Conservation (phyloP, 2,888 invertebrate species). For the Cosmopolites sordidus region DNA sequence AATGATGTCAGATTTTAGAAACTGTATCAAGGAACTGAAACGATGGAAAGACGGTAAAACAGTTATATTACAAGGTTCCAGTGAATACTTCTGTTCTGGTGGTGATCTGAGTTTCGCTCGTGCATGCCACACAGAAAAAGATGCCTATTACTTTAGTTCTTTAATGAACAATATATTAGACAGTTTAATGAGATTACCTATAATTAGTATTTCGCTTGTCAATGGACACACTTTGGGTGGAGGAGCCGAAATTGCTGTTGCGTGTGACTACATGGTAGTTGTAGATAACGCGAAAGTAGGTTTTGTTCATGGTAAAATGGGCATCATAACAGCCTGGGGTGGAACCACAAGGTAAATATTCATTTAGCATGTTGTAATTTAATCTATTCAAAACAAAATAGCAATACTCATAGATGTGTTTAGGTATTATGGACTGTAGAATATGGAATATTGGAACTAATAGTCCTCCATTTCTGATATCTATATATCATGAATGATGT, state of each 20-base stretch:
- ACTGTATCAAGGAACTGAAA: constrained; percentile 36
- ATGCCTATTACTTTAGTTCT: constrained; percentile 36
- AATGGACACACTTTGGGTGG: constrained; percentile 41
- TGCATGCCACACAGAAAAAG: constrained; percentile 31
- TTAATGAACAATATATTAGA: constrained; percentile 39
- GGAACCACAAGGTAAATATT: constrained; percentile 38
- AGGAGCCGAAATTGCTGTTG: constrained; percentile 39
- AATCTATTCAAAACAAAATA: no score
- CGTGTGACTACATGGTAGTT: constrained; percentile 40
- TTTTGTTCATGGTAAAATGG: constrained; percentile 43
- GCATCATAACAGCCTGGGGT: constrained; percentile 43
- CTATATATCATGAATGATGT: no score
- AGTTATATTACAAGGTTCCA: constrained; percentile 37
- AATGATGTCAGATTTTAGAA: constrained; percentile 42
- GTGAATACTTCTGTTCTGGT: constrained; percentile 42
- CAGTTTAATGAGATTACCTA: constrained; percentile 34
- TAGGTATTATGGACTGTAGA: no score
- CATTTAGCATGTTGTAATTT: no score
- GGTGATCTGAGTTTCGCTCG: constrained; percentile 40
- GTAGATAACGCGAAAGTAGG: constrained; percentile 38
- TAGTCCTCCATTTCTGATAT: no score
- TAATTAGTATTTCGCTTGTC: constrained; percentile 37
- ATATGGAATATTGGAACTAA: no score
- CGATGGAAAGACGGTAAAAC: constrained; percentile 41
- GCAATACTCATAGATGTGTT: no score